These are phyloP conservation scores for Sus cebifrons DNA, from an alignment of 2,797 vertebrate genomes.

Conservation along the genomic window DNA sequence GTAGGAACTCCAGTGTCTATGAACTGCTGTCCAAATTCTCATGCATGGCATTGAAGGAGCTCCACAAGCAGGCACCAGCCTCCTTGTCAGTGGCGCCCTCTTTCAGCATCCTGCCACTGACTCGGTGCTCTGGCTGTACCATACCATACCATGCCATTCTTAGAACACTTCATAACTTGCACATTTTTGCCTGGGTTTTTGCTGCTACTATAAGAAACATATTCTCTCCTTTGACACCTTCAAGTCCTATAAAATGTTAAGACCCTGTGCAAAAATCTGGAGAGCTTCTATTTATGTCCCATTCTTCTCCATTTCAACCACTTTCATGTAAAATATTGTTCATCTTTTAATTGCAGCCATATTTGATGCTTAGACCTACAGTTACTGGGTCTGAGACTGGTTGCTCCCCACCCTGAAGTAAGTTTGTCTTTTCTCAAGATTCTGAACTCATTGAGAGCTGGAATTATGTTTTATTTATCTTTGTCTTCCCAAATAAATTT, in stretches of 20 bases:
- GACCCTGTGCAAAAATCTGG: neutral
- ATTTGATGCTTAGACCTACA: neutral
- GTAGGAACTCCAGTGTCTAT: neutral
- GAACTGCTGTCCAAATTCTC: neutral
- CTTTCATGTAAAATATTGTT: neutral
- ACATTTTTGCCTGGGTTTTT: neutral
- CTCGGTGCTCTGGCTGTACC: neutral
- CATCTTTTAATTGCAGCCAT: neutral
- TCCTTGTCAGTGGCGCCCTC: no score
- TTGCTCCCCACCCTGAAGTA: neutral
- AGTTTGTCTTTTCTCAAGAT: conserved; percentile 32
- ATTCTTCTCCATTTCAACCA: neutral
- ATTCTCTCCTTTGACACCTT: neutral
- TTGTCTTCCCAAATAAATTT: neutral
- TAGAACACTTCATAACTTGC: no score
- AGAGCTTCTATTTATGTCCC: conserved; percentile 7
- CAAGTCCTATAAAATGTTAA: neutral
- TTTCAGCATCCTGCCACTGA: neutral
- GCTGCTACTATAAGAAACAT: neutral
- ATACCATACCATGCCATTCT: rapidly evolving
- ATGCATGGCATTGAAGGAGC: no score
- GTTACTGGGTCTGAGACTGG: neutral
- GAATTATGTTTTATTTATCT: neutral
- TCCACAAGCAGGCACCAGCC: neutral
- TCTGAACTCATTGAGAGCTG: conserved; percentile 7